Percentiles rank a stretch among this genome's conserved stretches.
These are phyloP conservation scores for Monochamus alternatus DNA, from an alignment of 2,888 invertebrate genomes.

Conservation along the genomic window DNA sequence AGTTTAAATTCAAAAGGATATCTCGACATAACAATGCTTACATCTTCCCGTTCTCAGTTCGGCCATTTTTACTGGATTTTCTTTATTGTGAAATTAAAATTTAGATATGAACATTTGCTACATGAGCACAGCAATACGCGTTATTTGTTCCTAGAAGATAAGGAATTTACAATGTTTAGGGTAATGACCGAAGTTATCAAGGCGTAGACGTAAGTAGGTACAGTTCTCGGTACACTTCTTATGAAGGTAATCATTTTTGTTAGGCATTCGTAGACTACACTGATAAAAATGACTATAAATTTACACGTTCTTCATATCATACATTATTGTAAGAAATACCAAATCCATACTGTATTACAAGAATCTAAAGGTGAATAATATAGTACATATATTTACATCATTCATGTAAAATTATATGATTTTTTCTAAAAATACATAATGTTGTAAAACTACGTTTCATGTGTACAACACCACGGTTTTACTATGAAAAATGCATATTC, in stretches of 20 bases:
- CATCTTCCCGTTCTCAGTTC: slow-evolving; percentile 44
- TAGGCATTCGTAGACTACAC: neutral
- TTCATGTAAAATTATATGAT: too few relatives aligned
- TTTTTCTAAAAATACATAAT: too few relatives aligned
- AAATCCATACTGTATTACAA: too few relatives aligned
- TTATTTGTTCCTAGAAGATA: slow-evolving; percentile 21
- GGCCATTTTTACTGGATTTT: slow-evolving; percentile 39
- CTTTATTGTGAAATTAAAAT: slow-evolving; percentile 38
- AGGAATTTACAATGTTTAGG: slow-evolving; percentile 3
- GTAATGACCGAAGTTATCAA: slow-evolving; percentile 1
- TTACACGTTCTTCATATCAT: too few relatives aligned
- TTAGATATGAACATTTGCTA: slow-evolving; percentile 39
- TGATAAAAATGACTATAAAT: too few relatives aligned
- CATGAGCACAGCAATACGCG: slow-evolving; percentile 8
- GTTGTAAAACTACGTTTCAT: too few relatives aligned
- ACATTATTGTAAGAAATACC: too few relatives aligned
- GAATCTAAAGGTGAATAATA: too few relatives aligned
- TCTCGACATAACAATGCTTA: slow-evolving; percentile 55
- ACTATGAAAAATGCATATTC: too few relatives aligned
- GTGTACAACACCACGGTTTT: too few relatives aligned
- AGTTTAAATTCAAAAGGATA: slow-evolving; percentile 56
- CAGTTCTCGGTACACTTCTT: neutral
- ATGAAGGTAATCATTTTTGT: neutral
- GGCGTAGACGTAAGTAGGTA: neutral
- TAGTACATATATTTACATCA: too few relatives aligned